Evolutionary conservation across 2,888 invertebrate species (phyloP), one percentile per base, ranked within the genome.

Genomic region (Matsumyia berberina): DNA sequence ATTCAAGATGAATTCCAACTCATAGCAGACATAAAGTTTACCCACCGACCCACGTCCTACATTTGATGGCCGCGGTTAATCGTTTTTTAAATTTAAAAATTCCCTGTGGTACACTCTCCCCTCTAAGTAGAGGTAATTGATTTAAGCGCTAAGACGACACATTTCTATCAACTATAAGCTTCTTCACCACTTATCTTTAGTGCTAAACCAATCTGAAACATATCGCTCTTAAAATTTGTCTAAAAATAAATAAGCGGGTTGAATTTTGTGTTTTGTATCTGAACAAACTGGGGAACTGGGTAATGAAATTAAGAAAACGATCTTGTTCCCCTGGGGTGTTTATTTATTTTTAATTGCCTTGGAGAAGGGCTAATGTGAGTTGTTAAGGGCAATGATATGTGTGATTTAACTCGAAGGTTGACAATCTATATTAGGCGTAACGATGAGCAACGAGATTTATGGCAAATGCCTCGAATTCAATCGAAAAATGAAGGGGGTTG

Each of bases 311-410:
- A 33, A 55, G 42, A 39, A 53, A 62, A 51, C 42, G 33, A 19
- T 60, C 42, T 5, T 58, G 33, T 66, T 46, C 66, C 55, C 55
- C 33, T 57, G 49, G 39, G 44, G 42, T 69, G 35, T 81, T 62
- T 62, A 69, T 81, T 81, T 74, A 80, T 81, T 81, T 81, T 81
- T 69, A 69, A 81, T 69, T 19, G 49, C 42, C 49, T 62, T 67
- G 9, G n/a, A 33, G 6, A 31, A 11, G 17, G 37, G 31, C 51
- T 57, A 55, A 64, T 57, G 49, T 58, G 74, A 17, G 57, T 42
- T 76, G 69, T 80, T 62, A 73, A 19, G 60, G 58, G 35, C 60
- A 62, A 55, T 73, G 73, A 74, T 80, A 17, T 39, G 67, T 80
- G 67, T 62, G 39, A 67, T 69, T 60, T 46, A 67, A 44, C 44